Percentiles rank a stretch among this genome's conserved stretches.
phyloP scores from a whole-genome alignment of 2,888 invertebrate genomes.

The Bimastos eiseni region DNA sequence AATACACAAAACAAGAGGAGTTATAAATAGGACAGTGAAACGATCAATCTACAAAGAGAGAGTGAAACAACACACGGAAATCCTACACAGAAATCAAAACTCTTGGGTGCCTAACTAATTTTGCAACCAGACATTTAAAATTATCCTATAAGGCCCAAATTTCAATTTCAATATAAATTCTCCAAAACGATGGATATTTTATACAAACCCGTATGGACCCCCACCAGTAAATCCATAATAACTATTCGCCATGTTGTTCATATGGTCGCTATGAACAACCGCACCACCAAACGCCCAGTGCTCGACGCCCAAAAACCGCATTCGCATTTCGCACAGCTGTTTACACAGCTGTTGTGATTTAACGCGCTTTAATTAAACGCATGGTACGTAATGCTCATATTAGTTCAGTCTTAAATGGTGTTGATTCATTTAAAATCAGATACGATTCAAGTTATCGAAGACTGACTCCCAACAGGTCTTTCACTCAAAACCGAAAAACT shows the following conservation, averaged over 20 bases:
- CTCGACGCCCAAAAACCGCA: background rate
- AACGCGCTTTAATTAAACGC: too few relatives aligned
- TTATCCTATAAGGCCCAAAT: background rate
- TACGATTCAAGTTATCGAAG: too few relatives aligned
- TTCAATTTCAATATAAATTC: background rate
- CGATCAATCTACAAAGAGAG: background rate
- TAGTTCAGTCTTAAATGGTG: too few relatives aligned
- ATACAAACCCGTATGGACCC: constrained; percentile 14
- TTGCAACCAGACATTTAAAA: background rate
- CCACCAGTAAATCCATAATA: constrained; percentile 20
- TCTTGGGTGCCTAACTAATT: background rate
- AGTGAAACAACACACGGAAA: background rate
- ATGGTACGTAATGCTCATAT: too few relatives aligned
- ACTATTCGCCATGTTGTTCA: constrained; percentile 19
- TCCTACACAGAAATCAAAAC: background rate
- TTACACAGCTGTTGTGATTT: too few relatives aligned
- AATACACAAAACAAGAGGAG: background rate
- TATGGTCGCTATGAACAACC: background rate
- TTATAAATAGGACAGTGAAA: background rate
- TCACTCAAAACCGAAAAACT: too few relatives aligned
- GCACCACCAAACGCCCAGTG: background rate
- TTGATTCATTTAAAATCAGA: too few relatives aligned
- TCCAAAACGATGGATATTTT: background rate
- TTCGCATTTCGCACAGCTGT: background rate
- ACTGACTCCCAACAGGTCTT: too few relatives aligned